Percentiles rank a stretch among this genome's conserved stretches.
Conservation (phyloP, 2,797 vertebrate species). For the Rachycentron canadum region DNA sequence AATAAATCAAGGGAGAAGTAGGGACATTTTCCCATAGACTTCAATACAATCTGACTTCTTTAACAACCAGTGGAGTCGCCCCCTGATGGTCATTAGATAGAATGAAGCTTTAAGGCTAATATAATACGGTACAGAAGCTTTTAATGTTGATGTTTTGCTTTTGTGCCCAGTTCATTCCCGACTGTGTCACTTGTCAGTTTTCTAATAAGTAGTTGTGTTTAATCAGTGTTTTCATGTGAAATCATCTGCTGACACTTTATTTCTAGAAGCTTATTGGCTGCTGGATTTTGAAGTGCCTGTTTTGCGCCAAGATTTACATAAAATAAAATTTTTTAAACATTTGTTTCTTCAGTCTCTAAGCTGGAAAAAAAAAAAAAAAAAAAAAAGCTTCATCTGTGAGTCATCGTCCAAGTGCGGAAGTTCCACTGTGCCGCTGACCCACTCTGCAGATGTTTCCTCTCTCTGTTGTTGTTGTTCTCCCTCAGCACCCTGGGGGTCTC, state of each 20-base stretch:
- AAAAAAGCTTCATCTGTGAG: constrained; percentile 47
- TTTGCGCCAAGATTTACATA: background rate
- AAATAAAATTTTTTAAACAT: constrained; percentile 5
- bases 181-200: background rate
- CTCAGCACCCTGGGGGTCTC: constrained; percentile 57
- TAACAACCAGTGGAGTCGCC: no score
- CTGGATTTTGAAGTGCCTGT: background rate
- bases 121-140: no score
- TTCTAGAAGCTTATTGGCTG: background rate
- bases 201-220: background rate
- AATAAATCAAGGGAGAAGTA: no score
- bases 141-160: no score
- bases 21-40: no score
- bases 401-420: constrained; percentile 68
- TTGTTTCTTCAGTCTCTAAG: constrained; percentile 16
- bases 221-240: background rate
- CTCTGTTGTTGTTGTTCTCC: constrained; percentile 77
- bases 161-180: background rate
- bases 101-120: no score
- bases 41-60: no score
- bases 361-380: constrained; percentile 14
- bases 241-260: background rate
- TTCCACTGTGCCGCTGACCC: constrained; percentile 67
- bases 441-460: constrained; percentile 82
- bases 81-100: no score